Base-by-base conservation (phyloP, 2,888 invertebrate genomes). In the Melolontha melolontha region DNA sequence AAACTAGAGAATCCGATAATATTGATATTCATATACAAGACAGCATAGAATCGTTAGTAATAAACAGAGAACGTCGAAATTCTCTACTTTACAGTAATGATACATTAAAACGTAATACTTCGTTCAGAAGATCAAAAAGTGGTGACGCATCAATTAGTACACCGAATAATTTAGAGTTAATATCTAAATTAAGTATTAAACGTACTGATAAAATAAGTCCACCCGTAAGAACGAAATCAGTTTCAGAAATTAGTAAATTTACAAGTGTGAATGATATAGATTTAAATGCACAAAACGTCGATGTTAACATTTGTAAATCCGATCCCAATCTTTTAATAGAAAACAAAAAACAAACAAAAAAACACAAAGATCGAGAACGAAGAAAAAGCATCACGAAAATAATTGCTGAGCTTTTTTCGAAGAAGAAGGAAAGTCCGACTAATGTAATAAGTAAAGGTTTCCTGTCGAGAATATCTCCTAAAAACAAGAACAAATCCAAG, bases 351-450 rank as follows among this genome's bases (percentile, higher is more conserved):
- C 84, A 83, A 68, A 71, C 75, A 39, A 85, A 86, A 70, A 87
- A 87, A 67, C 83, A 86, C 22, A 90, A 90, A 77, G 90, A 90
- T 79, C 86, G 89, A 0, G 92, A 92, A 76, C 86, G 93, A 71
- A 87, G 93, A 70, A 93, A 91, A 77, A 93, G 94, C 82, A 90
- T 95, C 63, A 93, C 94, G 77, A 93, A 92, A 83, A 90, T 94
- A 62, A 90, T 95, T 71, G 91, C 93, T 14, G 93, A 91, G 80
- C 92, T 95, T 81, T 92, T 95, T 80, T 88, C 90, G 76, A 91
- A 92, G 81, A 90, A 91, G 75, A 88, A 89, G 78, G 80, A 79
- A 41, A 77, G 75, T 67, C 78, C 76, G 50, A 75, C 77, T n/a
- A 79, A 78, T 22, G 71, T 76, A 62, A 79, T 82, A 63, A 73